Base-by-base conservation (phyloP, 1,140 invertebrate species). In the Drosophila willistoni region DNA sequence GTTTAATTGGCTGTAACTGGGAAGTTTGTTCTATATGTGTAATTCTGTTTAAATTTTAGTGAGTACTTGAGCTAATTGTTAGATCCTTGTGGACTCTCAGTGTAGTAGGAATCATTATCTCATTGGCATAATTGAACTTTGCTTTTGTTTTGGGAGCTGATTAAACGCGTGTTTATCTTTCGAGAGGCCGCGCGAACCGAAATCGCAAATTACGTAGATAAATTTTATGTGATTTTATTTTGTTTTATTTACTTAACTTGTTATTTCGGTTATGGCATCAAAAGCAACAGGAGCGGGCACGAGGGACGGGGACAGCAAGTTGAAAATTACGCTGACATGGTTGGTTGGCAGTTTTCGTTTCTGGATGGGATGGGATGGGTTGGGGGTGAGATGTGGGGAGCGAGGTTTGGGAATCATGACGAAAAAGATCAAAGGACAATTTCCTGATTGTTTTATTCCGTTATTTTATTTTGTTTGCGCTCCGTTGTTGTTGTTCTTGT, bases 391-490 rank as follows among this genome's bases (percentile, higher is more conserved):
- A 29, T 51, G 44, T 19, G 44, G 44, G 44, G 44, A 12, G 34
- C 34, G 7, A 14, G 44, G 17, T 51, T 51, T 51, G 47, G 57
- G 54, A 34, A 12, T 33, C 47, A 33, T 54, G 42, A 64, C 42
- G 55, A 89, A 87, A 77, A 84, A 89, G 84, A 89, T 89, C 84
- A 89, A 89, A 89, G 84, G 85, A 89, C 84, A 84, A 89, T 89
- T 89, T 89, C 71, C 74, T 89, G 84, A 89, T 89, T 89, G 84
- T 89, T 89, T 89, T 90, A 89, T 84, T 84, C 54, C 68, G 81
- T 89, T 89, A 84, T 89, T 89, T 90, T 90, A 90, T 90, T 84
- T 89, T 89, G 84, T 87, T 84, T 89, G 84, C 68, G 25, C 61
- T 66, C 41, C 44, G 77, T 64, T 66, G 61, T 54, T 66, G 51